A percentile compares a stretch with the other conserved stretches of the same genome.
Conservation (phyloP, 1,140 invertebrate species). For the Brachionus sp. region DNA sequence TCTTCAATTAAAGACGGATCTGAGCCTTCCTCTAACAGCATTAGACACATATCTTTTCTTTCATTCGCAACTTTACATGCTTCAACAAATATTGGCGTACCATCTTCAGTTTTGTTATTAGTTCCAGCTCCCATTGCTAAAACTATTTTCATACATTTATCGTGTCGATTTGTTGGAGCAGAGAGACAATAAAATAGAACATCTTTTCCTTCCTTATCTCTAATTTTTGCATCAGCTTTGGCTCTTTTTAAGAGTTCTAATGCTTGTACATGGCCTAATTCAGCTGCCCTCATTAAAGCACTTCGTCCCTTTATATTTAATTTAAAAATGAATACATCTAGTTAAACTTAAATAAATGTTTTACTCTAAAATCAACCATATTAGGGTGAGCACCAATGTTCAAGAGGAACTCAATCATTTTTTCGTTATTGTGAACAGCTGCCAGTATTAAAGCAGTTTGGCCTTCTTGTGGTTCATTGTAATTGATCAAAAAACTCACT, state of each 20-base stretch:
- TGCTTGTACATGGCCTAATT: constrained; percentile 58
- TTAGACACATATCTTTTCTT: constrained; percentile 56
- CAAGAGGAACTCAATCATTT: constrained; percentile 57
- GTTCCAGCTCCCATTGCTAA: constrained; percentile 56
- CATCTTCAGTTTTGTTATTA: constrained; percentile 55
- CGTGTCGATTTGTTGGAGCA: constrained; percentile 55
- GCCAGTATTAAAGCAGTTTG: constrained; percentile 53
- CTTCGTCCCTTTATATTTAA: constrained; percentile 53
- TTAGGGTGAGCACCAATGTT: constrained; percentile 59
- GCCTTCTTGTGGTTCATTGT: constrained; percentile 57
- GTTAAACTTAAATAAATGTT: neutral
- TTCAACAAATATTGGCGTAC: constrained; percentile 54
- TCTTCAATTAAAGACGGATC: constrained; percentile 55
- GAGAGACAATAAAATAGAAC: constrained; percentile 58
- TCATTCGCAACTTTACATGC: constrained; percentile 57
- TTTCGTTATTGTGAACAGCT: constrained; percentile 54
- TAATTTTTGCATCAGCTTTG: constrained; percentile 56
- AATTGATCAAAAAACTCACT: constrained; percentile 58
- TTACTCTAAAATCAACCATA: constrained; percentile 52
- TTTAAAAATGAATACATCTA: neutral
- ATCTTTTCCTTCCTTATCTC: constrained; percentile 59
- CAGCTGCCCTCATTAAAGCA: constrained; percentile 58
- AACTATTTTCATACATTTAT: constrained; percentile 55
- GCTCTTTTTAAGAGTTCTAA: constrained; percentile 54
- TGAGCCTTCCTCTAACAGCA: constrained; percentile 55